phyloP scores from a whole-genome alignment of 2,888 invertebrate genomes.

The Aporophyla lueneburgensis region DNA sequence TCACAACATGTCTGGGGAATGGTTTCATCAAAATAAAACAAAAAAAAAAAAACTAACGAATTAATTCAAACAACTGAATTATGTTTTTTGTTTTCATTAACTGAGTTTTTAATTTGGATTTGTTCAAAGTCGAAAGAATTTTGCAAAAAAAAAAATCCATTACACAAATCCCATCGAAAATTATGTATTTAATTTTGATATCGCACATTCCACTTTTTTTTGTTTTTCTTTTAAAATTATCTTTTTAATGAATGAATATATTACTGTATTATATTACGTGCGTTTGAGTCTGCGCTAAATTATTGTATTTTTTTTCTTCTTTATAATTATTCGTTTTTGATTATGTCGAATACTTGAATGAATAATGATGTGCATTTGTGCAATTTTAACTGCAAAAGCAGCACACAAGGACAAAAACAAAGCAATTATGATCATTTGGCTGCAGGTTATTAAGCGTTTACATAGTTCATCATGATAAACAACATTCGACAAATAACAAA shows the following conservation, averaged over 20 bases:
- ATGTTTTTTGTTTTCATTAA: too few relatives aligned
- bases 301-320: too few relatives aligned
- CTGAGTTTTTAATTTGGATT: too few relatives aligned
- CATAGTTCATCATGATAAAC: background rate
- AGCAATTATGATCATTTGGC: conserved; percentile 16
- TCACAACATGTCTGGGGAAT: background rate
- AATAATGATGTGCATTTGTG: background rate
- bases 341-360: background rate
- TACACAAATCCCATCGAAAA: background rate
- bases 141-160: too few relatives aligned
- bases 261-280: too few relatives aligned
- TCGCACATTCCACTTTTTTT: too few relatives aligned
- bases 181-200: background rate
- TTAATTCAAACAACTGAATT: background rate
- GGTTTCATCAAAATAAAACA: background rate
- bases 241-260: too few relatives aligned
- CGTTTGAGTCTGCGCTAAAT: too few relatives aligned
- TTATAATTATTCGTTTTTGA: background rate
- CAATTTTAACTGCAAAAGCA: conserved; percentile 1
- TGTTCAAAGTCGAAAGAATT: too few relatives aligned
- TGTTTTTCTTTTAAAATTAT: too few relatives aligned
- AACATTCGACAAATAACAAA: too few relatives aligned
- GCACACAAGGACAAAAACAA: conserved; percentile 26
- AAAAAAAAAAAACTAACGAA: background rate
- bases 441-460: conserved; percentile 20